Evolutionary conservation across 2,888 invertebrate genomes (phyloP).

Genomic region (Macaria liturata): DNA sequence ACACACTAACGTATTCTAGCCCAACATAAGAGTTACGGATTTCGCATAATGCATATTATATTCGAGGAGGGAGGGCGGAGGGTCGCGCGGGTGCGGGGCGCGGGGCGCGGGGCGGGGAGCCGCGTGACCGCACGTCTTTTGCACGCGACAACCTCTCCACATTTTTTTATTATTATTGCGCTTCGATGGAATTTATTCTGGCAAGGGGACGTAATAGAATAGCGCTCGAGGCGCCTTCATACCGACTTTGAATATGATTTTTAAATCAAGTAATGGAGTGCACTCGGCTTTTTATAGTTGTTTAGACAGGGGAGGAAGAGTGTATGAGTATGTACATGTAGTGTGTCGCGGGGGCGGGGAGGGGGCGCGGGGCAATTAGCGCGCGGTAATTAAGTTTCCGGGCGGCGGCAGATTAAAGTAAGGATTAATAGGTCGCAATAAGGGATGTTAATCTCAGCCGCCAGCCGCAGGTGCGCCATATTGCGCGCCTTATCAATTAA

Average conservation of each 20-base stretch:
- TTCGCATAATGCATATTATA: conserved; percentile 84
- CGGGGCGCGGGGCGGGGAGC: conserved; percentile 34
- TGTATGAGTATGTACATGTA: conserved; percentile 18
- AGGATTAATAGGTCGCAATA: conserved; percentile 67
- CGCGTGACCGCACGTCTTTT: conserved; percentile 81
- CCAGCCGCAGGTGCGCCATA: conserved; percentile 69
- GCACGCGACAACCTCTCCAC: conserved; percentile 82
- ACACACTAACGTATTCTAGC: conserved; percentile 65
- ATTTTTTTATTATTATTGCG: conserved; percentile 83
- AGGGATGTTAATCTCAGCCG: conserved; percentile 73
- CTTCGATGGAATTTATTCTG: conserved; percentile 79
- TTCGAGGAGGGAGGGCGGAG: conserved; percentile 60
- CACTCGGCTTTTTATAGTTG: conserved; percentile 66
- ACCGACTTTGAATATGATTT: conserved; percentile 79
- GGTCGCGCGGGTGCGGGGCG: conserved; percentile 41
- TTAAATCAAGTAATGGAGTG: conserved; percentile 81
- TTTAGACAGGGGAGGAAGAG: conserved; percentile 62
- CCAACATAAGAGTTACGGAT: conserved; percentile 80
- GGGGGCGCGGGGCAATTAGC: conserved; percentile 31
- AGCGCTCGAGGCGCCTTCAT: conserved; percentile 67
- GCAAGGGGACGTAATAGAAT: conserved; percentile 71
- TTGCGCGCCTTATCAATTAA: conserved; percentile 64
- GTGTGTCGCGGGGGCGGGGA: conserved; percentile 11
- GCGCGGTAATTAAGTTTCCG: conserved; percentile 63
- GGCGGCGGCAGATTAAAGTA: conserved; percentile 61